Evolutionary conservation across 2,888 invertebrate genomes (phyloP).

Genomic region (Bombylius major): DNA sequence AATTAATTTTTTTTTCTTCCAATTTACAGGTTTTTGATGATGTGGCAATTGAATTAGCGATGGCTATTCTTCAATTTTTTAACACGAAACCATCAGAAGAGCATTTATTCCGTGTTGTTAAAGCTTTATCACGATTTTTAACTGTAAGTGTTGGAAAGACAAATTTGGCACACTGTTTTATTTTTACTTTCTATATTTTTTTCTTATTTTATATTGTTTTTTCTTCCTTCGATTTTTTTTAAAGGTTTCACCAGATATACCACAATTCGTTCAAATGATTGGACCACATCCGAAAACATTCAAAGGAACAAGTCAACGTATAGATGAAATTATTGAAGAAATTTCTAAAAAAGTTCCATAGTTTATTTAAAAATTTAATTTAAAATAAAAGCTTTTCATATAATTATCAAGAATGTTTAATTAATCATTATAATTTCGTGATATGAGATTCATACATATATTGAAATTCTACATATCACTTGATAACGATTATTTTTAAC

Average conservation of each 20-base stretch:
- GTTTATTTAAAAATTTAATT: slow-evolving; percentile 11
- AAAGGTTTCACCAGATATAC: slow-evolving; percentile 72
- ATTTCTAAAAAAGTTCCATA: slow-evolving; percentile 53
- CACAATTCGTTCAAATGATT: slow-evolving; percentile 80
- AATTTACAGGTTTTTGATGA: slow-evolving; percentile 76
- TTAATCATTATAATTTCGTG: no score
- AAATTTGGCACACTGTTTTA: no score
- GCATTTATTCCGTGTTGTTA: slow-evolving; percentile 63
- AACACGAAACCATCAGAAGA: slow-evolving; percentile 68
- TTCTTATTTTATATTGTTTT: no score
- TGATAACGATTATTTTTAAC: no score
- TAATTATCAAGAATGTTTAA: not conserved
- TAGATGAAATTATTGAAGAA: slow-evolving; percentile 68
- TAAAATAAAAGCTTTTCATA: not conserved
- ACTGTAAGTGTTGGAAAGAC: slow-evolving; percentile 21
- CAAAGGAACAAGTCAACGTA: slow-evolving; percentile 63
- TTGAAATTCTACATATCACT: no score
- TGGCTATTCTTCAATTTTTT: slow-evolving; percentile 84
- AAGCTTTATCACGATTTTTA: slow-evolving; percentile 52
- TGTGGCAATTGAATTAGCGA: slow-evolving; percentile 79
- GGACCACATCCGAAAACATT: slow-evolving; percentile 77
- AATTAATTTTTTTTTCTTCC: not conserved
- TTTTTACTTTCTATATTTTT: no score
- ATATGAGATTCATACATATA: no score
- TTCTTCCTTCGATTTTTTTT: slow-evolving; percentile 37